A percentile compares a stretch with the other conserved stretches of the same genome.
phyloP scores from a whole-genome alignment of 2,888 invertebrate genomes.

The Taenaris catops region DNA sequence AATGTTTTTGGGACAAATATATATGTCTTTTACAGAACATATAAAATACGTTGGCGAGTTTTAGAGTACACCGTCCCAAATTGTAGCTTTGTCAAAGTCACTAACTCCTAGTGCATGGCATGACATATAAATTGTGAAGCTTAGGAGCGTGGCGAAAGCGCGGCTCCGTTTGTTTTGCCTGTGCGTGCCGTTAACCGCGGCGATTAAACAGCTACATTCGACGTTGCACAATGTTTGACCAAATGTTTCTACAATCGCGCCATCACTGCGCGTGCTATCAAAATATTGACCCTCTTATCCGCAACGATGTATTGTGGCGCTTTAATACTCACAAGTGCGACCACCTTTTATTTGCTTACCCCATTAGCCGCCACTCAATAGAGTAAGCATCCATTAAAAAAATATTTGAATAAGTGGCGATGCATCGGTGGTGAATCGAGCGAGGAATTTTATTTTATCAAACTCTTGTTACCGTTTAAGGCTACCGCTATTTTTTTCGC shows the following conservation, averaged over 20 bases:
- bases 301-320: conserved; percentile 58
- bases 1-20: too few species aligned
- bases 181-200: conserved; percentile 44
- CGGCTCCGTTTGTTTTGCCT: conserved; percentile 49
- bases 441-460: conserved; percentile 55
- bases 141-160: conserved; percentile 13
- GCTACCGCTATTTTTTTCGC: conserved; percentile 58
- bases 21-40: too few species aligned
- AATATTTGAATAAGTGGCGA: conserved; percentile 58
- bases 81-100: too few species aligned
- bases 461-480: conserved; percentile 47
- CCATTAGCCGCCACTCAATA: conserved; percentile 65
- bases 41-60: too few species aligned
- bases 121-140: conserved; percentile 9
- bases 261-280: conserved; percentile 69
- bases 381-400: conserved; percentile 53
- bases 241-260: conserved; percentile 62
- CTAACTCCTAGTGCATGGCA: conserved; percentile 1
- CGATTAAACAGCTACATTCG: conserved; percentile 50
- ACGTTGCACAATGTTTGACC: conserved; percentile 74
- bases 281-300: conserved; percentile 76
- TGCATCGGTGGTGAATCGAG: conserved; percentile 41
- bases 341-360: conserved; percentile 61
- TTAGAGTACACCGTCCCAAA: too few species aligned
- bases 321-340: conserved; percentile 60